Conservation (phyloP, 2,888 invertebrate genomes). For the Ochlodes sylvanus region DNA sequence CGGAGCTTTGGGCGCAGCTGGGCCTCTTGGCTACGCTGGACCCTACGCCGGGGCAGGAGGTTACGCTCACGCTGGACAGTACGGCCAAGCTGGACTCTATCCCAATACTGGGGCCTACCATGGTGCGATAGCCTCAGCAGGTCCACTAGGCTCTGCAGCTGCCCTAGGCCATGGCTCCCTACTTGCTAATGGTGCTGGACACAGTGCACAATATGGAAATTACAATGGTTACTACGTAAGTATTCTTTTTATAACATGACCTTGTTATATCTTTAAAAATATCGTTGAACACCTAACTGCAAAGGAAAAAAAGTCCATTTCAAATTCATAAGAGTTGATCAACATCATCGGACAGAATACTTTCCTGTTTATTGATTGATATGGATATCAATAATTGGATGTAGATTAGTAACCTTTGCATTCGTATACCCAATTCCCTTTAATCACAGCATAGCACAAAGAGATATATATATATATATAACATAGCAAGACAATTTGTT, state of each 20-base stretch:
- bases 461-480: too few relatives aligned
- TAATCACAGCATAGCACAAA: too few relatives aligned
- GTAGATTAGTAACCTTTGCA: too few relatives aligned
- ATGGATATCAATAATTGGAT: too few relatives aligned
- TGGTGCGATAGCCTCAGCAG: neutral
- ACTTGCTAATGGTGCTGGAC: conserved; percentile 46
- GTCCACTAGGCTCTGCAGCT: conserved; percentile 41
- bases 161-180: conserved; percentile 47
- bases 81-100: conserved; percentile 45
- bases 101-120: conserved; percentile 47
- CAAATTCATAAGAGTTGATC: too few relatives aligned
- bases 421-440: too few relatives aligned
- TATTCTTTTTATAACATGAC: conserved; percentile 2
- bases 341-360: too few relatives aligned
- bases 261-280: too few relatives aligned
- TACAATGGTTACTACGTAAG: conserved; percentile 54
- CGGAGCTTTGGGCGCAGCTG: conserved; percentile 37
- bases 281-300: too few relatives aligned
- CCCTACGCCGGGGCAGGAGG: conserved; percentile 48
- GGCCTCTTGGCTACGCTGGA: conserved; percentile 46
- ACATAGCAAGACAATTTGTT: neutral
- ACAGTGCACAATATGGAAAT: conserved; percentile 38
- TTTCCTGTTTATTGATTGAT: too few relatives aligned
- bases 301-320: too few relatives aligned
- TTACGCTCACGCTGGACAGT: conserved; percentile 51